These are phyloP conservation scores for Hyposmocoma kahamanoa DNA, from an alignment of 1,140 invertebrate genomes.

Conservation along the genomic window DNA sequence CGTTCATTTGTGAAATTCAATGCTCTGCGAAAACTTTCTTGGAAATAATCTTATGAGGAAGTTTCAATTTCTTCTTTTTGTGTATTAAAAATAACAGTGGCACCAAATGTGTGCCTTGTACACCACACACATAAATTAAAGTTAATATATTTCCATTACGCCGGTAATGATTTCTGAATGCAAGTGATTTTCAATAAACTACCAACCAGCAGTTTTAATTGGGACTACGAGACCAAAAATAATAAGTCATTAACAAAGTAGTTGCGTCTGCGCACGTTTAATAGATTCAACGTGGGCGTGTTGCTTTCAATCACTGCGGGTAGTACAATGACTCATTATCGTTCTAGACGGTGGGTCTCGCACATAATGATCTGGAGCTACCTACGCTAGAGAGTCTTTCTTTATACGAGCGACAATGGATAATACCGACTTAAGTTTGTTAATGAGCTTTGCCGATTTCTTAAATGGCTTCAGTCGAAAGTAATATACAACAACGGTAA, in stretches of 20 bases:
- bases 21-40: constrained; percentile 1
- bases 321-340: constrained; percentile 38
- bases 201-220: no score
- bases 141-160: no score
- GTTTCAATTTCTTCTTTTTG: no score
- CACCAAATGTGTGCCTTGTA: no score
- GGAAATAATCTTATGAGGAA: no score
- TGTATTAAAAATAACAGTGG: no score
- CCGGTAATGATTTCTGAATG: no score
- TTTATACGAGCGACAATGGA: constrained; percentile 7
- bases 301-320: constrained; percentile 26
- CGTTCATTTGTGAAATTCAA: constrained; percentile 19
- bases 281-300: constrained; percentile 33
- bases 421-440: no score
- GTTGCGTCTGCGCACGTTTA: constrained; percentile 16
- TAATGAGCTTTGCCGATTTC: neutral
- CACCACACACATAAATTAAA: no score
- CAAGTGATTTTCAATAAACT: no score
- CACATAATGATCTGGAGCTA: constrained; percentile 16
- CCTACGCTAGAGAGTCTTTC: constrained; percentile 19
- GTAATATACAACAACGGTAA: no score
- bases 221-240: constrained; percentile 2
- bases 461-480: neutral
- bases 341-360: constrained; percentile 14
- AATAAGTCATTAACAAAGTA: constrained; percentile 20